Evolutionary conservation across 2,797 vertebrate genomes (phyloP).

Genomic region (Acipenser transmontanus): DNA sequence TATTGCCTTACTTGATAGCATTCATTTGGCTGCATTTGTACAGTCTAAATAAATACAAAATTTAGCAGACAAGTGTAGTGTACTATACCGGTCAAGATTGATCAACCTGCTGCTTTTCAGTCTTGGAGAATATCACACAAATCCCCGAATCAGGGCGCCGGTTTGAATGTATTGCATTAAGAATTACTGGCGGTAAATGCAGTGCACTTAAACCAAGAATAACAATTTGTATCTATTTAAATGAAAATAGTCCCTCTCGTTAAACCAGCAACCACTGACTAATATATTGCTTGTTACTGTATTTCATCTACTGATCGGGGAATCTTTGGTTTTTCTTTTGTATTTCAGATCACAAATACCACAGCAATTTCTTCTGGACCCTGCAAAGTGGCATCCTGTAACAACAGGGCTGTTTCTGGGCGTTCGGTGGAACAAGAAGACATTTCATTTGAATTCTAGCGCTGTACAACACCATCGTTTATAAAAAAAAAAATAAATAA

Average conservation of each 20-base stretch:
- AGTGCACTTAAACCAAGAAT: not conserved
- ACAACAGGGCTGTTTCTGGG: constrained; percentile 63
- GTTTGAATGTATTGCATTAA: constrained; percentile 38
- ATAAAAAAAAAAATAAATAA: constrained; percentile 42
- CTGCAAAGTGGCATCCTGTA: constrained; percentile 58
- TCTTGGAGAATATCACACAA: constrained; percentile 2
- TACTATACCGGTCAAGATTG: not conserved
- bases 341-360: constrained; percentile 50
- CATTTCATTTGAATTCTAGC: constrained; percentile 55
- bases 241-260: not conserved
- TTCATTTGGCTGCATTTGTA: no score
- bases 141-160: no score
- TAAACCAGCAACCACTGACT: not conserved
- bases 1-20: not conserved
- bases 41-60: no score
- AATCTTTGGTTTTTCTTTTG: constrained; percentile 31
- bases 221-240: constrained; percentile 1
- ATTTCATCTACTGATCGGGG: constrained; percentile 11
- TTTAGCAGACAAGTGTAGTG: not conserved
- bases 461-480: constrained; percentile 58
- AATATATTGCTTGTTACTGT: not conserved
- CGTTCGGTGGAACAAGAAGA: constrained; percentile 52
- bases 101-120: not conserved
- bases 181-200: constrained; percentile 33
- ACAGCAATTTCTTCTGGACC: constrained; percentile 56